phyloP scores from a whole-genome alignment of 1,140 invertebrate genomes.

The Drosophila baimaii region DNA sequence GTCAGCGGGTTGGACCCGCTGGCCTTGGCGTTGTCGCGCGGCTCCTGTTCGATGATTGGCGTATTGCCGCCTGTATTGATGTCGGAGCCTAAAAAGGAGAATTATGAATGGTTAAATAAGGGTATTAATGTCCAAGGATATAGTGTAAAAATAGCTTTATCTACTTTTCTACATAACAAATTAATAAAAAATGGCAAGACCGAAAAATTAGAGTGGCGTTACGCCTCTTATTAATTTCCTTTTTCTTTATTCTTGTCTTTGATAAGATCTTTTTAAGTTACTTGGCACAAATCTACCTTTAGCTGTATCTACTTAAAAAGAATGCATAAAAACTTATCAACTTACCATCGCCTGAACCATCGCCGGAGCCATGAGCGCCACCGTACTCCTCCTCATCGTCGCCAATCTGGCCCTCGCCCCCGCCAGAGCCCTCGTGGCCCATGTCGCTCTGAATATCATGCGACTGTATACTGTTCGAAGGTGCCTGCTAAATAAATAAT shows the following conservation, averaged over 20 bases:
- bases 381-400: slow-evolving; percentile 82
- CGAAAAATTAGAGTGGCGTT: no score
- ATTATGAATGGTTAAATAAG: not conserved
- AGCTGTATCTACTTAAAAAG: not conserved
- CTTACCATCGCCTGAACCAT: slow-evolving; percentile 82
- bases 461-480: slow-evolving; percentile 47
- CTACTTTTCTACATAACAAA: no score
- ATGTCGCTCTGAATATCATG: slow-evolving; percentile 83
- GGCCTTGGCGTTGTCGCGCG: slow-evolving; percentile 36
- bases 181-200: no score
- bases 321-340: no score
- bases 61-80: slow-evolving; percentile 36
- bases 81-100: slow-evolving; percentile 46
- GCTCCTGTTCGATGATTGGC: slow-evolving; percentile 51
- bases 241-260: not conserved
- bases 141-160: no score
- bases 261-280: not conserved
- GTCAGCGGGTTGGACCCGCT: slow-evolving; percentile 41
- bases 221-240: not conserved
- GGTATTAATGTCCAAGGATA: not conserved
- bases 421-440: slow-evolving; percentile 80
- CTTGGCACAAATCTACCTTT: not conserved
- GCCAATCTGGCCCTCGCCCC: slow-evolving; percentile 61
- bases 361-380: slow-evolving; percentile 73
- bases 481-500: slow-evolving; percentile 45